These are phyloP conservation scores for Volucella bombylans DNA, from an alignment of 2,888 invertebrate species.

Conservation along the genomic window DNA sequence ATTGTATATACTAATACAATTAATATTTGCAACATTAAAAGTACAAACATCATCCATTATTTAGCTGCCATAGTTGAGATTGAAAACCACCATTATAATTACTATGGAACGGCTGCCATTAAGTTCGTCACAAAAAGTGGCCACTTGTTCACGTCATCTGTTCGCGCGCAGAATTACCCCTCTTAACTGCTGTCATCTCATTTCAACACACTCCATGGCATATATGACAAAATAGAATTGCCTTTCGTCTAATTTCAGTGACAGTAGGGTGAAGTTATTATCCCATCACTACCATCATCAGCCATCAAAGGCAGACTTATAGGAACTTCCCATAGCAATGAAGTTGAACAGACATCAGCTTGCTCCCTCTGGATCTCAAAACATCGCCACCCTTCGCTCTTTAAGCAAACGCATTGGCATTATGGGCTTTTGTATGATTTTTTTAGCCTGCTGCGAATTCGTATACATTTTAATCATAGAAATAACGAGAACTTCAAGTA, in stretches of 20 bases:
- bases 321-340: conserved; percentile 69
- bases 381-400: conserved; percentile 30
- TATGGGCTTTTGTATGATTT: conserved; percentile 65
- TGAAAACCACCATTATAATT: conserved; percentile 42
- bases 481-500: conserved; percentile 52
- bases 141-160: conserved; percentile 71
- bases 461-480: conserved; percentile 72
- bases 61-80: conserved; percentile 21
- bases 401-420: conserved; percentile 21
- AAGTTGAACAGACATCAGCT: conserved; percentile 36
- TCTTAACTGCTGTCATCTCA: conserved; percentile 69
- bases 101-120: conserved; percentile 34
- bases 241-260: conserved; percentile 65
- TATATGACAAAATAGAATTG: conserved; percentile 37
- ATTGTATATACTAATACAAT: too few species aligned
- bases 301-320: conserved; percentile 27
- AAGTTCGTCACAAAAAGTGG: conserved; percentile 47
- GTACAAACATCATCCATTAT: too few species aligned
- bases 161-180: conserved; percentile 53
- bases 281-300: conserved; percentile 51
- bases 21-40: background rate
- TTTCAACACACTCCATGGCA: conserved; percentile 51
- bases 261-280: conserved; percentile 56
- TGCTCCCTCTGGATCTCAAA: conserved; percentile 36
- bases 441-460: conserved; percentile 68